Conservation (phyloP, 2,113 vertebrate species). For the Etheostoma cragini region DNA sequence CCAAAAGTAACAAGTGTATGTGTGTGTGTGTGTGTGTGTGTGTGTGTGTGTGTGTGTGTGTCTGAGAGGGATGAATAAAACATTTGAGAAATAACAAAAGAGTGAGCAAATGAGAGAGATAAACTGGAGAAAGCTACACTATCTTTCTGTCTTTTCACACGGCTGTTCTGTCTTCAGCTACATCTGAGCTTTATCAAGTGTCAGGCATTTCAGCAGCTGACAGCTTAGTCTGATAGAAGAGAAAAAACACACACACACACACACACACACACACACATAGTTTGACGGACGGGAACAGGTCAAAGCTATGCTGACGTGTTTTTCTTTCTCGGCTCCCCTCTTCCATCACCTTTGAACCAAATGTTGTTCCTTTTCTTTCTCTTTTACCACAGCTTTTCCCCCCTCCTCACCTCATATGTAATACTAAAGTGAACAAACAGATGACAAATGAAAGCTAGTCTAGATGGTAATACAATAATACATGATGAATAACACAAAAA, state of each 20-base stretch:
- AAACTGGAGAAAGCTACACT: background rate
- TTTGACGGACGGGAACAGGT: slow-evolving; percentile 43
- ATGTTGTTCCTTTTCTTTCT: background rate
- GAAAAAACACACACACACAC: slow-evolving; percentile 10
- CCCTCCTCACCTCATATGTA: background rate
- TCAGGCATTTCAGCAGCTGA: slow-evolving; percentile 54
- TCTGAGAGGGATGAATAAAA: background rate
- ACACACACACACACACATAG: slow-evolving; percentile 5
- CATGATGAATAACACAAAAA: background rate
- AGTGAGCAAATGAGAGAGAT: background rate
- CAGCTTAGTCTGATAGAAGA: slow-evolving; percentile 49
- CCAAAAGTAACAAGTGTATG: background rate
- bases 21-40: slow-evolving; percentile 10
- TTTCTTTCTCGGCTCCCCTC: slow-evolving; percentile 28
- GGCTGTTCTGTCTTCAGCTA: slow-evolving; percentile 41
- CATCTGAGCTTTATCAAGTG: slow-evolving; percentile 57
- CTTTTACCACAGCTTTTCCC: background rate
- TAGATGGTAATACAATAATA: background rate
- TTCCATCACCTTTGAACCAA: slow-evolving; percentile 25
- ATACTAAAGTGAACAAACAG: background rate
- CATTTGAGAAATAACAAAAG: background rate
- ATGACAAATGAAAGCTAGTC: background rate
- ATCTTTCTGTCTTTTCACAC: slow-evolving; percentile 23
- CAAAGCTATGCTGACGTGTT: slow-evolving; percentile 33
- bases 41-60: slow-evolving; percentile 19